phyloP scores from a whole-genome alignment of 2,888 invertebrate genomes.

The Pristionchus entomophagus region DNA sequence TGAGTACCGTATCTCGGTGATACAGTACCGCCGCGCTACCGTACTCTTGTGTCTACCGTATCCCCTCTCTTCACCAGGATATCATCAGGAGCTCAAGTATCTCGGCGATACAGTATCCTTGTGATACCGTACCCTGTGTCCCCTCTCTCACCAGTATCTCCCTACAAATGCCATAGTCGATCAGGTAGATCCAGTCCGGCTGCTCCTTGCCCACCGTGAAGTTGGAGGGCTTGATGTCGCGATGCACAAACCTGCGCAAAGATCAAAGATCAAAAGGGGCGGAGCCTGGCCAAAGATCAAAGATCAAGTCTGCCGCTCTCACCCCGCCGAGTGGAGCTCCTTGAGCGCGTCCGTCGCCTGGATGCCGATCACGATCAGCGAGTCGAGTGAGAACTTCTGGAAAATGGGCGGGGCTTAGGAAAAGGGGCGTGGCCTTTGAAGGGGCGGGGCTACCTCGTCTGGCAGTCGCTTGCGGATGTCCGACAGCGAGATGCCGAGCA shows the following conservation, averaged over 20 bases:
- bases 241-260: slow-evolving; percentile 57
- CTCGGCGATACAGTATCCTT: too few relatives aligned
- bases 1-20: too few relatives aligned
- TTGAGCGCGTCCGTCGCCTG: slow-evolving; percentile 16
- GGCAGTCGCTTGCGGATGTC: slow-evolving; percentile 31
- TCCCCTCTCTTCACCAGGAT: too few relatives aligned
- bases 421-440: too few relatives aligned
- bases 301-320: too few relatives aligned
- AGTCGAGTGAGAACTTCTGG: slow-evolving; percentile 19
- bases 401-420: background rate
- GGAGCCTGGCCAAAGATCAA: too few relatives aligned
- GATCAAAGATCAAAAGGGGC: too few relatives aligned
- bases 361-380: background rate
- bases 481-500: slow-evolving; percentile 41
- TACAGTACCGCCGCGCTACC: too few relatives aligned
- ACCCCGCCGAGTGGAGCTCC: slow-evolving; percentile 38
- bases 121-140: too few relatives aligned
- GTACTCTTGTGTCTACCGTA: too few relatives aligned
- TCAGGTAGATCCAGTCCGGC: slow-evolving; percentile 56
- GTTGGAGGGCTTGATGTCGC: slow-evolving; percentile 68
- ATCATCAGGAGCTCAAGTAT: too few relatives aligned
- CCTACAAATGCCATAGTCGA: slow-evolving; percentile 67
- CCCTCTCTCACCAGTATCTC: slow-evolving; percentile 28
- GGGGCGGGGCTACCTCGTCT: slow-evolving; percentile 11
- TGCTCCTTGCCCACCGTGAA: slow-evolving; percentile 58